Percentiles rank a stretch among this genome's conserved stretches.
These are phyloP conservation scores for Mugil cephalus DNA, from an alignment of 2,113 vertebrate genomes.

Conservation along the genomic window DNA sequence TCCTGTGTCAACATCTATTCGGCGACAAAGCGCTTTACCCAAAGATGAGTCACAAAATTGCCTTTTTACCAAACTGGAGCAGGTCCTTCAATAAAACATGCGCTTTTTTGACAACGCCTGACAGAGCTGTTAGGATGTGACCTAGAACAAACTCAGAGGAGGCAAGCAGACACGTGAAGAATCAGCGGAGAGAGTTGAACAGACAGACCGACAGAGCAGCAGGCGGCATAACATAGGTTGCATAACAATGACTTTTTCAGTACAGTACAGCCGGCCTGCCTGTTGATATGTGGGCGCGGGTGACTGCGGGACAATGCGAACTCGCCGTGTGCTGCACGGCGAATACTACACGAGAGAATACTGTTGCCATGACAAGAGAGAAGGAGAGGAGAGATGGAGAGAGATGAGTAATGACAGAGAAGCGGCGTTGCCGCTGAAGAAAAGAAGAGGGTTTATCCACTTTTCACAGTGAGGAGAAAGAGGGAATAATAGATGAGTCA, in stretches of 20 bases:
- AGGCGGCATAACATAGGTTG: constrained; percentile 76
- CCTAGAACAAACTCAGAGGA: constrained; percentile 39
- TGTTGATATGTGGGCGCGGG: constrained; percentile 83
- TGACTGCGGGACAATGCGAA: constrained; percentile 78
- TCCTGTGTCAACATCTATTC: constrained; percentile 56
- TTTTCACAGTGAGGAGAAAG: constrained; percentile 60
- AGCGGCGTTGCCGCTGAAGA: constrained; percentile 56
- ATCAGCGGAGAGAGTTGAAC: constrained; percentile 41
- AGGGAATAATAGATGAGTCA: constrained; percentile 78
- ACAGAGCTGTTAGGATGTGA: constrained; percentile 54
- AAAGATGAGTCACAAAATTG: constrained; percentile 38
- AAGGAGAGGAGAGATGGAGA: constrained; percentile 57
- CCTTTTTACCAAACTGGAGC: constrained; percentile 31
- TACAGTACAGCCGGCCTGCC: constrained; percentile 75
- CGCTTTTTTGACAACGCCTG: constrained; percentile 22
- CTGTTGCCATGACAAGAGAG: constrained; percentile 81
- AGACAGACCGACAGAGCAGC: constrained; percentile 65
- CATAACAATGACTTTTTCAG: constrained; percentile 80
- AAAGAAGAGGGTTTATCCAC: constrained; percentile 66
- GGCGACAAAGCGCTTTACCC: constrained; percentile 26
- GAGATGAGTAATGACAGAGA: constrained; percentile 61
- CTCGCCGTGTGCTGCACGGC: constrained; percentile 66
- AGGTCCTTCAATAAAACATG: constrained; percentile 44
- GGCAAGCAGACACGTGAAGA: constrained; percentile 51
- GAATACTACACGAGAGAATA: constrained; percentile 73